Base-by-base conservation (phyloP, 2,888 invertebrate species). In the Ichneumoninae sp. region DNA sequence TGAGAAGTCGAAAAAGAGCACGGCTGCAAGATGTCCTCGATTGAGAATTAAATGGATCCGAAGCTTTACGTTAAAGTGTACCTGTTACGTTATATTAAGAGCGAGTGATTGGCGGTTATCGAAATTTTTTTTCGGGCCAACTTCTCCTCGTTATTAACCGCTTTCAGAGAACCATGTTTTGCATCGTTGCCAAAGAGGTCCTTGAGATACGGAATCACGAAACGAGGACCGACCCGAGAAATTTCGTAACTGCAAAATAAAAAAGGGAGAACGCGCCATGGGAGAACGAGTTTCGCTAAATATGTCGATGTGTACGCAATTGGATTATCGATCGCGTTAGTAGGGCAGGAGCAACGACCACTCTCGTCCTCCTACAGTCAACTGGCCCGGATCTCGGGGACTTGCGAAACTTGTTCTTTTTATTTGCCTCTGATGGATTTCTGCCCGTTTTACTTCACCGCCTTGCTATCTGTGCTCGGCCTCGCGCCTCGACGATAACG, bases 171-270 rank as follows among this genome's bases (percentile, higher is more conserved):
- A 71, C 22, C 22, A 88, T 77, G 66, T 50, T 54, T 75, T 44
- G 57, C 66, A 44, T 30, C 74, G 60, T 81, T 79, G 79, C 74
- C 52, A 75, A 79, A 70, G 33, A 68, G 44, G 65, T 79, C 83
- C 79, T 83, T 79, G 83, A 75, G 47, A 71, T 63, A 40, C 77
- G 47, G 68, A 52, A 78, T 75, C 83, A 74, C 22, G 70, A 44
- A 57, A 54, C 44, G 60, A 26, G 69, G 54, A 33, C 30, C 44
- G 69, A 60, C 33, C 52, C 10, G 50, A 10, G 57, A 33, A 13
- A 63, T 77, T 83, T 78, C 84, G 81, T 81, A 81, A 65, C 65
- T 69, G 47, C 79, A 83, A 81, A 84, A 60, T 16, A 73, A 40
- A 65, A 65, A 22, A 57, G 57, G 36, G 30, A 60, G 65, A 70